These are phyloP conservation scores for Tyrophagus putrescentiae DNA, from an alignment of 1,140 invertebrate species.

Conservation along the genomic window DNA sequence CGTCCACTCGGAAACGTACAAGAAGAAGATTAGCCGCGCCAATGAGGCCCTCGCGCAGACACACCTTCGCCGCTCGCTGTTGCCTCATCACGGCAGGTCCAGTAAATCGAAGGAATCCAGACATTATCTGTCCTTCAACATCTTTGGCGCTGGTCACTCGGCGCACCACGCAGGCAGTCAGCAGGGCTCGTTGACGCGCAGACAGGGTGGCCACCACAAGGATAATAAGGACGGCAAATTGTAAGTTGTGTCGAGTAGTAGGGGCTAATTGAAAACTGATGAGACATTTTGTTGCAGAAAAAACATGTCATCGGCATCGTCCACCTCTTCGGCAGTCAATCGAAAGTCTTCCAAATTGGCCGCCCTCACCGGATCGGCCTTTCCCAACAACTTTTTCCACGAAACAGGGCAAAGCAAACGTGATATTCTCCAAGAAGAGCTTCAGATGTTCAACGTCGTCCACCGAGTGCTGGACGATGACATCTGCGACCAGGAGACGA, in stretches of 20 bases:
- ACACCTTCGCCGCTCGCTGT: conserved; percentile 57
- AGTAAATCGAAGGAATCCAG: too few species aligned
- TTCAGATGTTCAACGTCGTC: conserved; percentile 40
- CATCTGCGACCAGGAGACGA: conserved; percentile 85
- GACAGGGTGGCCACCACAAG: not conserved
- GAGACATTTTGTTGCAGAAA: conserved; percentile 59
- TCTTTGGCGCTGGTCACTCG: too few species aligned
- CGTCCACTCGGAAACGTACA: conserved; percentile 67
- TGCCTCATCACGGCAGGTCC: conserved; percentile 72
- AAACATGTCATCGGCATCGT: conserved; percentile 65
- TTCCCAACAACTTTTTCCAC: conserved; percentile 43
- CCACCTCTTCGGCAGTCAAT: conserved; percentile 72
- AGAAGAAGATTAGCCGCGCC: conserved; percentile 71
- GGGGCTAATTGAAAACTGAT: not conserved
- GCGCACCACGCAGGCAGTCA: too few species aligned
- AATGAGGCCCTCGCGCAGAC: conserved; percentile 63
- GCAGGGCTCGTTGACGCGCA: not conserved
- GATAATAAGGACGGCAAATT: not conserved
- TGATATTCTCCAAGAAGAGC: conserved; percentile 43
- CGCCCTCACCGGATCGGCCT: conserved; percentile 44
- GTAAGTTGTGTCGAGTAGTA: not conserved
- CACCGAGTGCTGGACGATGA: conserved; percentile 54
- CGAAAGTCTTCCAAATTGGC: conserved; percentile 70
- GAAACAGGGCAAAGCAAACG: conserved; percentile 36
- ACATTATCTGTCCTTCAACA: too few species aligned